Base-by-base conservation (phyloP, 1,140 invertebrate species). In the Ceratosolen solmsi region DNA sequence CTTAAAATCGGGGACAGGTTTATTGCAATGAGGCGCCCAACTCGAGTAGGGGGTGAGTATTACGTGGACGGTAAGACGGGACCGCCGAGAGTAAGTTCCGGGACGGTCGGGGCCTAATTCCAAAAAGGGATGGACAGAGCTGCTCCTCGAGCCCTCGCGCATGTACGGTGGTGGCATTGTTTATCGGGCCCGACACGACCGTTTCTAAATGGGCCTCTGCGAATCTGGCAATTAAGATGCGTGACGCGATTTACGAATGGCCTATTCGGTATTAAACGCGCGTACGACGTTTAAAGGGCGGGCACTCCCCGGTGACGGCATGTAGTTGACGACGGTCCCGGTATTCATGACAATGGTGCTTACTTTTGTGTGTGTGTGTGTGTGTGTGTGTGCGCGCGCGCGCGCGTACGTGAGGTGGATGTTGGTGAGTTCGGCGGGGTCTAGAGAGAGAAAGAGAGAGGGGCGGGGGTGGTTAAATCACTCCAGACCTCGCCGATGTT, bases 121-220 rank as follows among this genome's bases (percentile, higher is more conserved):
- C 75, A 13, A 77, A 77, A 68, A 77, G 75, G 75, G 75, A 76
- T 77, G 11, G 60, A 56, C 25, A 11, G 17, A n/a, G n/a, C n/a
- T n/a, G n/a, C n/a, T 17, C n/a, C 20, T 36, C 20, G 8, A 25
- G 30, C 2, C 27, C 13, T 51, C 27, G 8, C 11, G 51, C 49
- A 15, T 1, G 49, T 11, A n/a, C 4, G 46, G 46, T 72, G 25
- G 46, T 13, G 30, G 9, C 1, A 51, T 25, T 72, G 46, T 51
- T 72, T 30, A 51, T 72, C 38, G 15, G 5, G 3, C n/a, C n/a
- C n/a, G n/a, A n/a, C 11, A 4, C 17, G 2, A 15, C n/a, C 27
- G 22, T 33, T 73, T 20, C 17, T 33, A 51, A 46, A 72, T 33
- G 46, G 46, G n/a, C n/a, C 20, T n/a, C 9, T 49, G 30, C 30